Evolutionary conservation across 2,113 vertebrate genomes (phyloP), one percentile per base, ranked within the genome.

Genomic region (Psilopsiagon aurifrons): DNA sequence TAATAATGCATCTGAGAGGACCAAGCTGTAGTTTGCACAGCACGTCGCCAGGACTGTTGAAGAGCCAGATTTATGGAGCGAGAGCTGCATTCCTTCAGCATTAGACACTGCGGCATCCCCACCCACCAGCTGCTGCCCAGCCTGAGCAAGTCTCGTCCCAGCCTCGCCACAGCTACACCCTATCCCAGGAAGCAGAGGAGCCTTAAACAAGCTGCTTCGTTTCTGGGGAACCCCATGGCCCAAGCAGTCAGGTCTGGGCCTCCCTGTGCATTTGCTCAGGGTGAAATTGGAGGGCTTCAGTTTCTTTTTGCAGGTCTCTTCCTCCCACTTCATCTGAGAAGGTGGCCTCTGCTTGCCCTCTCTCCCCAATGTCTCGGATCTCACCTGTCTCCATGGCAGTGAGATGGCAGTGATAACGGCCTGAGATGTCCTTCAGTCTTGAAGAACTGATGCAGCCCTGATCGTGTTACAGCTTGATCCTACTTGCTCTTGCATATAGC

Each of bases 61-160:
- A 84, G 57, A 91, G 88, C 73, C 80, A 75, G 92, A 88, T 89
- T 81, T 84, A 55, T 78, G 83, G 83, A 43, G 83, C 44, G 51
- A 94, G 35, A 78, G 43, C 57, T 84, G 91, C 93, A 91, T 92
- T 96, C 94, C 91, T 95, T 90, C 9, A 0, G 77, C 0, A 11
- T 89, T 44, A 60, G 73, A 90, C 47, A 3, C 93, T 86, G 91
- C 39, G 2, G 89, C 86, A 81, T 95, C 88, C 86, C 94, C 96
- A 93, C 94, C 91, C 91, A 88, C 10, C 95, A 94, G 94, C 94
- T 94, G 90, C 11, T 29, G 71, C 93, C 60, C 86, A 74, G 85
- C 64, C 75, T 27, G 74, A 52, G 67, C 49, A 75, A 83, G 39
- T 59, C 79, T 1, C 1, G 7, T 78, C 95, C 91, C 79, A 79